phyloP scores from a whole-genome alignment of 64 coral and sea anemone genomes.

The Stichodactyla mertensii region DNA sequence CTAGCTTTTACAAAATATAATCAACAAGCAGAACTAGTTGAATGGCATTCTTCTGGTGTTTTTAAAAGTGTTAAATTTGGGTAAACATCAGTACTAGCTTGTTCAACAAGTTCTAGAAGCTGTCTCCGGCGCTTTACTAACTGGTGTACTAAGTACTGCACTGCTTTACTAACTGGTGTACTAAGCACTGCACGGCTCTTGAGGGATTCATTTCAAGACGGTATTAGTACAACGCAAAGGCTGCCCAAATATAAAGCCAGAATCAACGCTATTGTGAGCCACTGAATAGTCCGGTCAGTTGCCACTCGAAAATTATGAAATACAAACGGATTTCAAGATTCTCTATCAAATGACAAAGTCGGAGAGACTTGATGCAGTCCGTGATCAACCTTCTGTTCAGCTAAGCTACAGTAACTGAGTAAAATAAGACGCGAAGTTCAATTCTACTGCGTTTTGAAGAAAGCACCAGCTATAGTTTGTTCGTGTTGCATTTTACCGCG shows the following conservation, averaged over 20 bases:
- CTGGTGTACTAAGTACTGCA: too few relatives aligned
- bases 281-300: neutral
- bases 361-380: too few relatives aligned
- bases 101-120: neutral
- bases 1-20: neutral
- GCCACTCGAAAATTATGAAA: slow-evolving; percentile 1
- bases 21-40: neutral
- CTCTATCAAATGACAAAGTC: slow-evolving; percentile 9
- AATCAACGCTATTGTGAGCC: neutral
- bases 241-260: too few relatives aligned
- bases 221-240: neutral
- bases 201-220: neutral
- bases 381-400: neutral
- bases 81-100: neutral
- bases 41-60: neutral
- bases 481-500: too few relatives aligned
- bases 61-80: slow-evolving; percentile 2
- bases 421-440: neutral
- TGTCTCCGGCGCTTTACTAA: neutral
- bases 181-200: neutral
- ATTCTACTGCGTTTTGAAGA: too few relatives aligned
- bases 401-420: neutral
- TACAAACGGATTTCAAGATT: slow-evolving; percentile 3
- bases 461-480: too few relatives aligned
- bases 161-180: neutral